A percentile compares a stretch with the other conserved stretches of the same genome.
Evolutionary conservation across 2,797 vertebrate genomes (phyloP).

Genomic region (Urophycis tenuis): DNA sequence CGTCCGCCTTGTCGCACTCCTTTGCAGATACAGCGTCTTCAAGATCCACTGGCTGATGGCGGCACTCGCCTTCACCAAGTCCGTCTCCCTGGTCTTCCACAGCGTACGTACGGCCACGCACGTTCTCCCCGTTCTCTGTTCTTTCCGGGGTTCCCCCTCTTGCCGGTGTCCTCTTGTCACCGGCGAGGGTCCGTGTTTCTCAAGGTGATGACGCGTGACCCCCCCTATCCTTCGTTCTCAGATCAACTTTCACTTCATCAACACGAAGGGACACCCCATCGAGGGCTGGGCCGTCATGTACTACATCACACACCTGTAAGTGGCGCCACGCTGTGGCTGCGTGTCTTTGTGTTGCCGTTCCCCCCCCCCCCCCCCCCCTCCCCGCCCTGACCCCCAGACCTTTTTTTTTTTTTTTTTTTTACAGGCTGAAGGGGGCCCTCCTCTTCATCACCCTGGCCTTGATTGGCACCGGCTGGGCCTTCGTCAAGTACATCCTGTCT

Average conservation of each 20-base stretch:
- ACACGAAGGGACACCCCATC: conserved; percentile 74
- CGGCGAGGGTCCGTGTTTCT: neutral
- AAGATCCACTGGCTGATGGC: conserved; percentile 88
- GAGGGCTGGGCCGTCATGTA: conserved; percentile 82
- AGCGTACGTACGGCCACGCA: conserved; percentile 65
- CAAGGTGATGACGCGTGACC: neutral
- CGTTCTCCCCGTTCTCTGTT: too few species aligned
- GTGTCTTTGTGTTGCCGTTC: too few species aligned
- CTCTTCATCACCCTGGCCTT: conserved; percentile 82
- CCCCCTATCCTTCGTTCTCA: conserved; percentile 34
- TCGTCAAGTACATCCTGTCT: conserved; percentile 80
- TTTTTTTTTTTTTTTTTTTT: too few species aligned
- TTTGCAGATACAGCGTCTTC: conserved; percentile 73
- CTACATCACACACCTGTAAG: conserved; percentile 82
- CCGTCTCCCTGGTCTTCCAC: conserved; percentile 76
- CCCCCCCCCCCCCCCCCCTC: too few species aligned
- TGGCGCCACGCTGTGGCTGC: neutral
- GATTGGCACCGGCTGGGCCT: conserved; percentile 82
- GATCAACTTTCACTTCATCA: conserved; percentile 86
- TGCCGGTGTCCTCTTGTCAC: too few species aligned
- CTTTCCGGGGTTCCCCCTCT: too few species aligned
- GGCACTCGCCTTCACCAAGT: conserved; percentile 78
- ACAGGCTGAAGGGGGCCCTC: conserved; percentile 80
- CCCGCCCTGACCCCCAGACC: too few species aligned
- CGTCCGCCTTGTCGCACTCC: neutral